Percentiles rank a stretch among this genome's conserved stretches.
These are phyloP conservation scores for Drosophila subquinaria DNA, from an alignment of 2,888 invertebrate genomes.

Conservation along the genomic window DNA sequence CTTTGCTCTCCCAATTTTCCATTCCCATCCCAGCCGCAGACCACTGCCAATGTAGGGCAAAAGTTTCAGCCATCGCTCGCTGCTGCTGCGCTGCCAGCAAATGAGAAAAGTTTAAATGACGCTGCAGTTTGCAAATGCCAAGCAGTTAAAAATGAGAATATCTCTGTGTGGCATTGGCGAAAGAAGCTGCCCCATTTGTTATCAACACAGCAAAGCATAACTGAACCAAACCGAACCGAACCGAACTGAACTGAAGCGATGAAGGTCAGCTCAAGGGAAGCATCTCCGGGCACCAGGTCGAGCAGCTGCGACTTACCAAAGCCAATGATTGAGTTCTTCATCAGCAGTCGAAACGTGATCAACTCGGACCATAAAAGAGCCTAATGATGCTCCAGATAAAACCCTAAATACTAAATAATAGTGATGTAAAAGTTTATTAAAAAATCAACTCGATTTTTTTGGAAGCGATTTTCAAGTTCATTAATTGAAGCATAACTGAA, in stretches of 20 bases:
- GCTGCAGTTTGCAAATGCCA: constrained; percentile 81
- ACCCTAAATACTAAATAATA: neutral
- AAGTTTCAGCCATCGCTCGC: constrained; percentile 57
- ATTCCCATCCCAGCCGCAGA: constrained; percentile 4
- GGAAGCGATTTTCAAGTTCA: no score
- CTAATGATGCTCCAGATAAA: neutral
- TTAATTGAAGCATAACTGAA: no score
- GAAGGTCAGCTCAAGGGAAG: constrained; percentile 35
- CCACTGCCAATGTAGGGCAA: constrained; percentile 59
- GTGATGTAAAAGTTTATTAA: no score
- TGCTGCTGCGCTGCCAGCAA: constrained; percentile 60
- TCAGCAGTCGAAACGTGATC: constrained; percentile 2
- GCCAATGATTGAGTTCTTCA: constrained; percentile 5
- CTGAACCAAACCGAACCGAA: constrained; percentile 4
- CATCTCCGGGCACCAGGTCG: constrained; percentile 3
- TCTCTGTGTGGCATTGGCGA: constrained; percentile 51
- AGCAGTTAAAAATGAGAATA: constrained; percentile 78
- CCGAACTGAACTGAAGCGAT: neutral
- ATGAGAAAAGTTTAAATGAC: constrained; percentile 82
- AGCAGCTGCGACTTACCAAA: constrained; percentile 18
- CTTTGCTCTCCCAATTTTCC: neutral
- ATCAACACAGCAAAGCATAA: constrained; percentile 48
- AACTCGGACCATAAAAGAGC: neutral
- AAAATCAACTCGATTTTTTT: no score
- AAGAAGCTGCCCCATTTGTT: constrained; percentile 70